Conservation (phyloP, 2,113 vertebrate species). For the Coptodon bakossiorum region DNA sequence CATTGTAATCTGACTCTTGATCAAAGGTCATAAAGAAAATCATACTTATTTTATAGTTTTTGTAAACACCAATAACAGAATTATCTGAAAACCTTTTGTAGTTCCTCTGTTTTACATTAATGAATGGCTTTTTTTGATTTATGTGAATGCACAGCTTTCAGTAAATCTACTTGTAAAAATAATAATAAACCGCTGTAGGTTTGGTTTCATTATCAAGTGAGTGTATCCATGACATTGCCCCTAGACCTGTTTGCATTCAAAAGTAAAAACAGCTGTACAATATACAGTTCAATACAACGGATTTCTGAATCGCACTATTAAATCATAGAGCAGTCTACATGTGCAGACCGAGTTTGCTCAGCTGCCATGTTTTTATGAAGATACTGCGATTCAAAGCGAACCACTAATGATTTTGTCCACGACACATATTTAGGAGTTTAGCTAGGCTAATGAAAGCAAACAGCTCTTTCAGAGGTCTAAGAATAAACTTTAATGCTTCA, state of each 20-base stretch:
- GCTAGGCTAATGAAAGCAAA: background rate
- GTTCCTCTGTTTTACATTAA: background rate
- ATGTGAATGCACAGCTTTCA: background rate
- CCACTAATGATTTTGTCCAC: background rate
- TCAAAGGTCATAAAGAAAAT: background rate
- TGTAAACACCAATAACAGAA: background rate
- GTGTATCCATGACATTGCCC: background rate
- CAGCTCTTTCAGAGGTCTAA: background rate
- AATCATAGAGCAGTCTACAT: background rate
- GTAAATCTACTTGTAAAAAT: background rate
- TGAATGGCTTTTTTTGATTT: background rate
- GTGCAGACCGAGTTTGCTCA: background rate
- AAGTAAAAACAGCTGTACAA: background rate
- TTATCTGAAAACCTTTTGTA: background rate
- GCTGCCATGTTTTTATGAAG: background rate
- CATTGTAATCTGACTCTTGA: background rate
- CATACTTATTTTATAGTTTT: background rate
- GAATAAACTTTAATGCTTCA: background rate
- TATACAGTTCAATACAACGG: background rate
- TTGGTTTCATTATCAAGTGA: background rate
- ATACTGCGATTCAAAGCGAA: background rate
- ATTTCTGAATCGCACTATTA: background rate
- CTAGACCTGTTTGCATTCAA: background rate
- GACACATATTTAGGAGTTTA: background rate
- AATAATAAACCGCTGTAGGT: background rate